phyloP scores from a whole-genome alignment of 2,113 vertebrate species.

The Balaenoptera acutorostrata region DNA sequence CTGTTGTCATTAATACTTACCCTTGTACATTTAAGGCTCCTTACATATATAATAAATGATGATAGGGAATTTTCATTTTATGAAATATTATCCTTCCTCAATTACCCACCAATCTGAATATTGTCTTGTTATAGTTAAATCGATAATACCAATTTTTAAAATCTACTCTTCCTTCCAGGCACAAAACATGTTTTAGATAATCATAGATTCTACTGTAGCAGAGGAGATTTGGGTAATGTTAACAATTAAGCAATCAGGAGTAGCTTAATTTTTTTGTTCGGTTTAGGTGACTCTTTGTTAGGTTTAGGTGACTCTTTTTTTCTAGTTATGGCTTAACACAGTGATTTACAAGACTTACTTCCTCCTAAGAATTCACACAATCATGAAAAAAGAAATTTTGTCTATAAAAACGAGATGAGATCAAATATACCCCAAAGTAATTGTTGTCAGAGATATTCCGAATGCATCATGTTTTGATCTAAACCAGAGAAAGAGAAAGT shows the following conservation, averaged over 20 bases:
- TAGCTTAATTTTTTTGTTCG: background rate
- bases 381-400: conserved; percentile 2
- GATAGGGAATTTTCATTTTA: background rate
- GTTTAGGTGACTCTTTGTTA: background rate
- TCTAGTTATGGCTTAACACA: background rate
- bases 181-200: background rate
- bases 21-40: background rate
- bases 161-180: background rate
- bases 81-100: conserved; percentile 6
- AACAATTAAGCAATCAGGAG: background rate
- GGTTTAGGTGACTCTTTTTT: background rate
- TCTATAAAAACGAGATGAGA: background rate
- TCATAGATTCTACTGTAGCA: background rate
- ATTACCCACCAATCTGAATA: background rate
- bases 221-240: background rate
- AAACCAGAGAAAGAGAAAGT: background rate
- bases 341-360: background rate
- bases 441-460: background rate
- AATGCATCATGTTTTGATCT: background rate
- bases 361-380: background rate
- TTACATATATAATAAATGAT: background rate
- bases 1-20: background rate
- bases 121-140: background rate
- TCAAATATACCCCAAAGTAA: background rate
- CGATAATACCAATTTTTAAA: background rate